phyloP scores from a whole-genome alignment of 2,888 invertebrate species.

The Tetanocera ferruginea region DNA sequence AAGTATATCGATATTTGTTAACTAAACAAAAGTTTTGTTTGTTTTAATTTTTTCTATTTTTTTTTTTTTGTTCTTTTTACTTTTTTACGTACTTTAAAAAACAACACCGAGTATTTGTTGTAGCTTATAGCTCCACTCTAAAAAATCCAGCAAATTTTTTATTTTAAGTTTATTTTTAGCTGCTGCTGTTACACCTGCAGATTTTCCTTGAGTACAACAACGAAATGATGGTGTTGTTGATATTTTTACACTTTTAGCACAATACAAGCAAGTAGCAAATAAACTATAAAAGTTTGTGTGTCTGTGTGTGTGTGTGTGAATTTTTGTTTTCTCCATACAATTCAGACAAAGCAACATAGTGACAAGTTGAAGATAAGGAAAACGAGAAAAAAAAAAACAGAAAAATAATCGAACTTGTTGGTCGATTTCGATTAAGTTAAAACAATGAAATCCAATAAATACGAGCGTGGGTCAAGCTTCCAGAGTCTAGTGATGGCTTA shows the following conservation, averaged over 20 bases:
- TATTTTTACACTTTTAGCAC: constrained; percentile 4
- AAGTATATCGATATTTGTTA: background rate
- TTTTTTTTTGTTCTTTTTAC: background rate
- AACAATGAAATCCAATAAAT: background rate
- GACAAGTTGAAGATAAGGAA: no score
- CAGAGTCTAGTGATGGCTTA: no score
- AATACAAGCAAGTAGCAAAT: background rate
- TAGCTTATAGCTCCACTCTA: background rate
- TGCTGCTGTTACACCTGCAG: background rate
- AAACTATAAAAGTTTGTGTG: no score
- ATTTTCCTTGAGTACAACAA: background rate
- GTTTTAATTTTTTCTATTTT: background rate
- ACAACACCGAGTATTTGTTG: background rate
- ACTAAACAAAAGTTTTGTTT: background rate
- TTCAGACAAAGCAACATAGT: no score
- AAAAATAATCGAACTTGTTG: no score
- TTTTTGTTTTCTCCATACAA: background rate
- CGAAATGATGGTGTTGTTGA: background rate
- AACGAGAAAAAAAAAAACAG: no score
- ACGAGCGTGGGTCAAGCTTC: background rate
- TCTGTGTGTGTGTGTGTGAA: background rate
- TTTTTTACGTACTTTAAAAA: no score
- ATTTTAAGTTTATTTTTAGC: background rate
- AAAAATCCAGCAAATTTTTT: background rate
- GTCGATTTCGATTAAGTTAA: background rate